Evolutionary conservation across 2,888 invertebrate species (phyloP).

Genomic region (Spodoptera littoralis): DNA sequence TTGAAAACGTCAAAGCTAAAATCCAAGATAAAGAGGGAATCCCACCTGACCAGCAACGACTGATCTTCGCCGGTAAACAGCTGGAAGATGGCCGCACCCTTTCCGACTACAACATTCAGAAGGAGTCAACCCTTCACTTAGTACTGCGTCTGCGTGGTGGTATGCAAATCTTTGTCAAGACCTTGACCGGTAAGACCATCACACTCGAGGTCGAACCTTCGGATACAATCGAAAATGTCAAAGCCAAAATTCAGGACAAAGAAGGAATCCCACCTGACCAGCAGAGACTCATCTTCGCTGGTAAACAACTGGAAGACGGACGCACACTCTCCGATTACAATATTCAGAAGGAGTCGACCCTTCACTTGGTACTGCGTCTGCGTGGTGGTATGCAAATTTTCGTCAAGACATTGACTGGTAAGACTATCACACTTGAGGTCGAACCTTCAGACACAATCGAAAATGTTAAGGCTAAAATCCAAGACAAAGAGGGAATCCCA

Average conservation of each 20-base stretch:
- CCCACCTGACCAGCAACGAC: constrained; percentile 67
- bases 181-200: constrained; percentile 50
- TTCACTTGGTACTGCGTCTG: constrained; percentile 44
- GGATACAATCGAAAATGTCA: constrained; percentile 52
- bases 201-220: constrained; percentile 45
- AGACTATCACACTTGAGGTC: constrained; percentile 46
- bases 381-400: constrained; percentile 57
- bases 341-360: constrained; percentile 48
- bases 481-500: constrained; percentile 52
- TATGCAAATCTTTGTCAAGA: constrained; percentile 67
- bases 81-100: constrained; percentile 65
- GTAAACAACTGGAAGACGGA: constrained; percentile 50
- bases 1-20: constrained; percentile 69
- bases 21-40: constrained; percentile 69
- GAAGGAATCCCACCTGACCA: constrained; percentile 55
- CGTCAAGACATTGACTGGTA: constrained; percentile 48
- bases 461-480: constrained; percentile 52
- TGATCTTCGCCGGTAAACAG: constrained; percentile 70
- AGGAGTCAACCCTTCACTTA: constrained; percentile 69
- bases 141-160: constrained; percentile 64
- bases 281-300: constrained; percentile 51
- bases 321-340: constrained; percentile 45
- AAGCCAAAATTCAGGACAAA: constrained; percentile 53
- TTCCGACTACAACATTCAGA: constrained; percentile 65
- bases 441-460: constrained; percentile 52